Base-by-base conservation (phyloP, 2,797 vertebrate genomes). In the Acridotheres tristis region DNA sequence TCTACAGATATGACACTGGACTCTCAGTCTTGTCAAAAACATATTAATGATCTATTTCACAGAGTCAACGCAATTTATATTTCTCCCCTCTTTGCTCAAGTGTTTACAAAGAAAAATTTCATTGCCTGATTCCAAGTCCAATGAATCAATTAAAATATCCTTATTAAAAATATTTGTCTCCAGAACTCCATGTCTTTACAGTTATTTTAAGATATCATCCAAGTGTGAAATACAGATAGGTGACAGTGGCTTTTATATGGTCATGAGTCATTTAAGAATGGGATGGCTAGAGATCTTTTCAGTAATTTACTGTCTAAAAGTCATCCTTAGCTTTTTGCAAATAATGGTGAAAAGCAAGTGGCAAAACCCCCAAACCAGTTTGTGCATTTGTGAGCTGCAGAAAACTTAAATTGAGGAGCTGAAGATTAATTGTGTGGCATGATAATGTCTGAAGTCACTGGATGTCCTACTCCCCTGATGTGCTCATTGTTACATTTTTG, bases 131-230 rank as follows among this genome's bases (percentile, higher is more conserved):
- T 94, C 68, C 48, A 94, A 88, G 30, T 25, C 43, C 15, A 65
- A 45, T 62, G 23, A 93, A 89, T 75, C 81, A 94, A 68, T 72
- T 88, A 88, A 94, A 95, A 85, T 57, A 82, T 19, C 30, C 59
- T 74, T 50, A 88, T 65, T 68, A 25, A 84, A 97, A 96, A 93
- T 74, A 88, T 85, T 93, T 94, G 50, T 81, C 61, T 78, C 34
- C 40, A 85, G 61, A 91, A 65, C 26, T 85, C 54, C 8, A 42
- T 25, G 90, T 69, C 69, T 68, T 78, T 55, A 69, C 22, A 30
- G 71, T 91, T 81, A 95, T 78, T 93, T 90, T 85, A 94, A 85
- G 86, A 93, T 16, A 30, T 15, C 29, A 63, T 69, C 25, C 65
- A 29, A 68, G 27, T 19, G 34, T 45, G 68, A 43, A 62, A 38